Evolutionary conservation across 2,888 invertebrate species (phyloP), one percentile per base, ranked within the genome.

Genomic region (Lysandra bellargus): DNA sequence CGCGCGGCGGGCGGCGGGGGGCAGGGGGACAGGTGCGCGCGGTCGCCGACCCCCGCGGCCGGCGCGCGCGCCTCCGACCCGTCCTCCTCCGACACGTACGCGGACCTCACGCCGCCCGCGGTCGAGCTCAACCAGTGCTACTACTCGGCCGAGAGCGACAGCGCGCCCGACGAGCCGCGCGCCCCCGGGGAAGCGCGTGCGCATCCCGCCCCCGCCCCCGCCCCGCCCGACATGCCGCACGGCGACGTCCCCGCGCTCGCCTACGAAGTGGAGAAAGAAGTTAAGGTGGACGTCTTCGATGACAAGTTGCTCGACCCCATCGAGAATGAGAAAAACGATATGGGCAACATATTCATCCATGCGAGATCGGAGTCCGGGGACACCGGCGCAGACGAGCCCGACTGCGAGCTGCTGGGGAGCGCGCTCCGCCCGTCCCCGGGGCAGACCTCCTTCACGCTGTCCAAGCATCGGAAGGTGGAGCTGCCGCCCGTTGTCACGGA

Each of bases 31-130:
- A 69, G 69, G 81, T 88, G 85, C 87, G 84, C 85, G 86, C 92
- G 92, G 92, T 91, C 94, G 91, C 87, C 93, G 94, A 94, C 93
- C 94, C 91, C 88, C 86, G 86, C 87, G 87, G 84, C 85, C 85
- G 85, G 86, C 84, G 84, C 85, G 85, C 90, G 91, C 83, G 95
- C 95, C 84, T 95, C 94, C 86, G 95, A 93, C 86, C 95, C 95
- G 83, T 96, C 97, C 84, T 96, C 95, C 85, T 96, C 96, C 83
- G 97, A 96, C 89, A 97, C 97, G 89, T 97, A 97, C 93, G 97
- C 97, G 84, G 97, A 97, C 90, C 93, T 95, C 84, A 95, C 95
- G 88, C 95, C 96, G 87, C 95, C 95, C 85, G 96, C 95, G 83
- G 95, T 96, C 84, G 96, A 96, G 89, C 94, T 95, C 87, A 96